A percentile compares a stretch with the other conserved stretches of the same genome.
These are phyloP conservation scores for Drosophila pruinosa DNA, from an alignment of 1,140 invertebrate genomes.

Conservation along the genomic window DNA sequence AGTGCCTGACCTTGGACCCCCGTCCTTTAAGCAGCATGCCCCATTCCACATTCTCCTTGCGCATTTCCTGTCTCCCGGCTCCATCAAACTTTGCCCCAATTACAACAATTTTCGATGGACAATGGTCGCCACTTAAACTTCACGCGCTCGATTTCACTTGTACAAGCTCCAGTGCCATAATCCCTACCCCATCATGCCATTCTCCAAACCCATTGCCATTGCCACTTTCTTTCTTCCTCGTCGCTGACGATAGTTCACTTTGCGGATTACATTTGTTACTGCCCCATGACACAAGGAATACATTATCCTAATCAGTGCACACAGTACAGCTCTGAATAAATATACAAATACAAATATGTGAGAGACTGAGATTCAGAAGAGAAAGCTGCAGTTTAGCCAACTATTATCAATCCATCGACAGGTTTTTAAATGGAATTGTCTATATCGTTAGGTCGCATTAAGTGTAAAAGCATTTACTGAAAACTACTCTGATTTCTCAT, in stretches of 20 bases:
- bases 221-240: background rate
- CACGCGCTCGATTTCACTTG: conserved; percentile 73
- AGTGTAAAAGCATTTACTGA: too few relatives aligned
- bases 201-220: background rate
- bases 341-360: background rate
- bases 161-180: conserved; percentile 59
- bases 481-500: too few relatives aligned
- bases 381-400: too few relatives aligned
- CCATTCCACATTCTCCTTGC: background rate
- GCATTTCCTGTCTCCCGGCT: background rate
- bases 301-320: conserved; percentile 23
- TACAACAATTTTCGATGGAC: conserved; percentile 55
- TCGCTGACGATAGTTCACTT: conserved; percentile 38
- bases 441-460: too few relatives aligned
- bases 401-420: background rate
- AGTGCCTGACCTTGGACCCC: conserved; percentile 54
- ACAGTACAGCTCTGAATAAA: conserved; percentile 4
- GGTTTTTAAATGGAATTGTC: background rate
- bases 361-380: background rate
- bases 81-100: conserved; percentile 39
- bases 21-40: too few relatives aligned
- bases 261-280: conserved; percentile 59
- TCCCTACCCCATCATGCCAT: conserved; percentile 29
- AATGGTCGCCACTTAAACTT: conserved; percentile 65
- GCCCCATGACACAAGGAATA: conserved; percentile 13